These are phyloP conservation scores for Seladonia tumulorum DNA, from an alignment of 2,888 invertebrate genomes.

Conservation along the genomic window DNA sequence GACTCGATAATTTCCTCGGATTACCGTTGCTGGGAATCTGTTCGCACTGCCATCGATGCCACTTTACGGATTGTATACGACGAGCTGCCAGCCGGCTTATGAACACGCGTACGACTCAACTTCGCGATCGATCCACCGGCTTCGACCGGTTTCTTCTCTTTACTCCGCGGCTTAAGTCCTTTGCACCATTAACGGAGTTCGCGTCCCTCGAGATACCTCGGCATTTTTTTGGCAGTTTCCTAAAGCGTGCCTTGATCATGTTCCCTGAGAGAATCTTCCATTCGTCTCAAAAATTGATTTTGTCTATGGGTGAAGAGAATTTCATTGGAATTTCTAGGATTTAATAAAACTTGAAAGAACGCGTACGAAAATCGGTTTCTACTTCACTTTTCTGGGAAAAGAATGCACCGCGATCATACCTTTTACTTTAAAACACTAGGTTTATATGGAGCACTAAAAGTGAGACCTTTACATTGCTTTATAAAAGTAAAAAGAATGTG, in stretches of 20 bases:
- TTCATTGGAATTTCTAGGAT: no score
- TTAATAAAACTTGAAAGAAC: no score
- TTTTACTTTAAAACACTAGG: no score
- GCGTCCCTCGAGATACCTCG: not conserved
- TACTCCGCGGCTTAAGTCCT: not conserved
- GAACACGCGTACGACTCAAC: conserved; percentile 19
- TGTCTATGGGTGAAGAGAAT: no score
- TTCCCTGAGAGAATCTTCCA: not conserved
- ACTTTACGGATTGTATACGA: conserved; percentile 34
- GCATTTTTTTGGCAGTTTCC: not conserved
- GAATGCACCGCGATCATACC: no score
- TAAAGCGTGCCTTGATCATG: not conserved
- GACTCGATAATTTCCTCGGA: conserved; percentile 25
- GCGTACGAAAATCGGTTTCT: no score
- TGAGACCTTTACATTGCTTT: no score
- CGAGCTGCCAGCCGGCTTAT: conserved; percentile 14
- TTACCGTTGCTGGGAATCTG: conserved; percentile 30
- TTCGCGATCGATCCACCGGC: conserved; percentile 6
- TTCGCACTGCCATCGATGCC: conserved; percentile 28
- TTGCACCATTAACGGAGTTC: not conserved
- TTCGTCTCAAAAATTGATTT: not conserved
- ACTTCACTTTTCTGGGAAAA: no score
- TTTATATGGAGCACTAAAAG: no score
- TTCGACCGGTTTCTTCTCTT: conserved; percentile 7
- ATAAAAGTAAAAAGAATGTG: no score